A percentile compares a stretch with the other conserved stretches of the same genome.
Evolutionary conservation across 2,113 vertebrate genomes (phyloP).

Genomic region (Isichthys henryi): DNA sequence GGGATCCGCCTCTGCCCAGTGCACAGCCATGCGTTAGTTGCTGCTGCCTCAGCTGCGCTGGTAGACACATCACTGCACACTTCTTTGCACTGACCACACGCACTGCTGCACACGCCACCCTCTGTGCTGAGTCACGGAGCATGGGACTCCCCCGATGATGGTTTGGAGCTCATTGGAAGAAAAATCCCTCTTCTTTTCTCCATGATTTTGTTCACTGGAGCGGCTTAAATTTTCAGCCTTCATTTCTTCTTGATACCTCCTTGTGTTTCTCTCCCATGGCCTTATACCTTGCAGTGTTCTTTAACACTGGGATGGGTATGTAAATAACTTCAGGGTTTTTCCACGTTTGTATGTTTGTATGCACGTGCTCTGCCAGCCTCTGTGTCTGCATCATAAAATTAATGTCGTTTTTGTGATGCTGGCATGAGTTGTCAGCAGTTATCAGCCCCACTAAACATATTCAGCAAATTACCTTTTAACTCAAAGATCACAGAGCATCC

Average conservation of each 20-base stretch:
- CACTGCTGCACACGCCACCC: background rate
- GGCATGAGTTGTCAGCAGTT: background rate
- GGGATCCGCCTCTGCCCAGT: constrained; percentile 24
- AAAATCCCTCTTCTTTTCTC: background rate
- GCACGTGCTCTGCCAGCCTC: background rate
- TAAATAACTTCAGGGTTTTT: background rate
- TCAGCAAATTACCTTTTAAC: background rate
- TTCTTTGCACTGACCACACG: background rate
- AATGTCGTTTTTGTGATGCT: background rate
- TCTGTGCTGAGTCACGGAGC: background rate
- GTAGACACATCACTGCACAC: background rate
- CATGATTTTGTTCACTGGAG: background rate
- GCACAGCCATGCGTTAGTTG: background rate
- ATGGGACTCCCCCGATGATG: background rate
- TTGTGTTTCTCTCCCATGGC: background rate
- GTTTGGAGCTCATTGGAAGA: background rate
- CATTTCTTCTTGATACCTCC: background rate
- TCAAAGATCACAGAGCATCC: background rate
- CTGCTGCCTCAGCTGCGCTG: background rate
- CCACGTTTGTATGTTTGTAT: background rate
- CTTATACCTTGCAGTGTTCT: no score
- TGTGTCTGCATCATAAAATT: background rate
- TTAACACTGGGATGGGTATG: background rate
- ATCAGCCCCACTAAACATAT: background rate
- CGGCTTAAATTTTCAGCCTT: background rate